These are phyloP conservation scores for Melopsittacus undulatus DNA, from an alignment of 2,797 vertebrate species.

Conservation along the genomic window DNA sequence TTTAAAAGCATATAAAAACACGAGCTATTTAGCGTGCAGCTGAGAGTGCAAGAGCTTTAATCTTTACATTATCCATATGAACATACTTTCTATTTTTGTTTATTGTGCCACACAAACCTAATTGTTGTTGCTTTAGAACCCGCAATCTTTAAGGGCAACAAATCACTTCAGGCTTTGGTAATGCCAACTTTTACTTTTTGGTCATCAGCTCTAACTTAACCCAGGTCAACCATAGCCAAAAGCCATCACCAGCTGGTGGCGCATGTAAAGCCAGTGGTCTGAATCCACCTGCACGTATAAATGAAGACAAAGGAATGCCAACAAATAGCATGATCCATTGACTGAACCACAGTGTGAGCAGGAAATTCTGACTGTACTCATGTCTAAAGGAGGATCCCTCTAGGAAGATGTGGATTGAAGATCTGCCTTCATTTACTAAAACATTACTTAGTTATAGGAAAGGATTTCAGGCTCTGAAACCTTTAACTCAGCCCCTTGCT, in stretches of 20 bases:
- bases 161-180: background rate
- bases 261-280: background rate
- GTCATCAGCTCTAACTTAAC: background rate
- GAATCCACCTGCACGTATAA: constrained; percentile 33
- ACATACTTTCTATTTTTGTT: constrained; percentile 34
- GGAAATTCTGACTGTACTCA: background rate
- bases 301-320: background rate
- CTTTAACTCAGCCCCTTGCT: background rate
- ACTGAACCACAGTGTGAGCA: background rate
- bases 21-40: background rate
- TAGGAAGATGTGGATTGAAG: background rate
- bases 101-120: constrained; percentile 34
- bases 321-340: background rate
- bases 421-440: background rate
- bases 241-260: background rate
- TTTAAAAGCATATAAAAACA: constrained; percentile 64
- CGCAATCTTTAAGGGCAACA: background rate
- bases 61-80: constrained; percentile 58
- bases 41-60: constrained; percentile 54
- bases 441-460: background rate
- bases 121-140: constrained; percentile 10
- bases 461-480: background rate
- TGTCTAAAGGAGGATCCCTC: background rate
- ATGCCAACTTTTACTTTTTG: background rate
- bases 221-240: background rate